Base-by-base conservation (phyloP, 2,888 invertebrate species). In the Dryocosmus kuriphilus region DNA sequence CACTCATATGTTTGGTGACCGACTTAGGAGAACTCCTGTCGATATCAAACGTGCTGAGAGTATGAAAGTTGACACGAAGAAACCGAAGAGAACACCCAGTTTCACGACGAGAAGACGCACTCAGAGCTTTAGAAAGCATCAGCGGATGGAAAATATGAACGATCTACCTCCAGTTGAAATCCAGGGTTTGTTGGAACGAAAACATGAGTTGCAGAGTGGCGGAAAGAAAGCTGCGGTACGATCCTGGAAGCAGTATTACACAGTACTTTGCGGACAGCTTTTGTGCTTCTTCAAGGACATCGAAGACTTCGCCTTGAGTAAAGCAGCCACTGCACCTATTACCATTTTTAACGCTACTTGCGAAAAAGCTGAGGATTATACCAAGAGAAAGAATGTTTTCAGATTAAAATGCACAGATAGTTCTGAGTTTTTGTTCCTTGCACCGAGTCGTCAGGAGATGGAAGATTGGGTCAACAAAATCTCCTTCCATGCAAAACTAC, bases 211-310 rank as follows among this genome's bases (percentile, higher is more conserved):
- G 0, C 97, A 97, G 79, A 95, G 96, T 80, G 98, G 98, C 14
- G 98, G 98, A 22, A 98, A 98, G 92, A 96, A 97, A 84, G 98
- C 99, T 0, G 96, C 98, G 0, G 97, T 98, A 7, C 94, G 99
- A 7, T 97, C 98, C 0, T 99, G 99, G 99, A 98, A 98, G 88
- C 95, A 94, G 77, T 97, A 97, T 93, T 97, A 98, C 92, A 96
- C 98, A 90, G 99, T 99, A 77, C 93, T 99, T 32, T 99, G 98
- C 90, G 99, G 99, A 0, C 99, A 99, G 91, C 93, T 99, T 86
- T 93, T 99, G 75, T 99, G 98, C 93, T 99, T 99, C 95, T 99
- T 99, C 94, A 96, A 98, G 89, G 98, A 98, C 90, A 96, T 97
- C 89, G 95, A 96, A 85, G 98, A 98, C 92, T 98, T 98, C 92